These are phyloP conservation scores for Gobio gobio DNA, from an alignment of 2,113 vertebrate species.

Conservation along the genomic window DNA sequence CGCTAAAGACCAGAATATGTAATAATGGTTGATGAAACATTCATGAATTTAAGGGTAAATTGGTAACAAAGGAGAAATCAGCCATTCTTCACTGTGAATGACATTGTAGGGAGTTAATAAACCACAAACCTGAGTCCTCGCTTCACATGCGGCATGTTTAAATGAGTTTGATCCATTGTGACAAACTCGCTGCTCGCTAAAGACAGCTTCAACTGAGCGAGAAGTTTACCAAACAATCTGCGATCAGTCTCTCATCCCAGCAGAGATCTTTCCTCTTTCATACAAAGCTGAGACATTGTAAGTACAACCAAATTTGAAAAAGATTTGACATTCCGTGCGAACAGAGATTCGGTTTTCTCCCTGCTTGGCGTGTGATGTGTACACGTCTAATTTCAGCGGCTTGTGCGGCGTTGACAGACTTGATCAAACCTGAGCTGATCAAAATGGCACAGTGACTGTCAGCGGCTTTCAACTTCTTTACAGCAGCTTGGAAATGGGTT, in stretches of 20 bases:
- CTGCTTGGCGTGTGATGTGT: neutral
- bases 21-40: too few species aligned
- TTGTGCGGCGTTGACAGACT: neutral
- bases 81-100: neutral
- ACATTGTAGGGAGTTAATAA: neutral
- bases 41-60: neutral
- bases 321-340: constrained; percentile 1
- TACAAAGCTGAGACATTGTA: neutral
- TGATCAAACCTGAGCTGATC: constrained; percentile 16
- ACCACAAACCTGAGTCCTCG: neutral
- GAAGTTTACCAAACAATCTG: constrained; percentile 17
- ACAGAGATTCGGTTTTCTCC: constrained; percentile 13
- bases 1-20: too few species aligned
- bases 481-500: constrained; percentile 10
- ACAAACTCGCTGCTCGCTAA: neutral
- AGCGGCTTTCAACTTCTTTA: neutral
- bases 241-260: neutral
- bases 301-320: constrained; percentile 1
- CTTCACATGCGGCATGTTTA: neutral
- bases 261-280: neutral
- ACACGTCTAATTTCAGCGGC: neutral
- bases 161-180: neutral
- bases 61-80: neutral
- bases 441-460: constrained; percentile 1
- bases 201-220: neutral